These are phyloP conservation scores for Serinus canaria DNA, from an alignment of 2,113 vertebrate species.

Conservation along the genomic window DNA sequence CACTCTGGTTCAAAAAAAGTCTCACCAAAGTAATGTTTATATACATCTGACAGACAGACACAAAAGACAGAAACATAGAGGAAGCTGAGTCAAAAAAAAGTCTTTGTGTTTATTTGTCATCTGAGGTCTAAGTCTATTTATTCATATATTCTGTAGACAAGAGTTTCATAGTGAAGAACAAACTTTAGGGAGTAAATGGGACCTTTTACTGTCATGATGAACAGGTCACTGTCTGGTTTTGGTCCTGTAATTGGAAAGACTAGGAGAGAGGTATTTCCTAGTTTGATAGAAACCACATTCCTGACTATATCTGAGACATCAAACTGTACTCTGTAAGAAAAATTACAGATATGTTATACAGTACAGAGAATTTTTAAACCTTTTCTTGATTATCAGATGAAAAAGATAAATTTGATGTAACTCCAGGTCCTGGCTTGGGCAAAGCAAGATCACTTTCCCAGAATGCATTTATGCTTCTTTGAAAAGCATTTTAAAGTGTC, in stretches of 20 bases:
- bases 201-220: neutral
- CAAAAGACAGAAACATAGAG: neutral
- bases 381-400: neutral
- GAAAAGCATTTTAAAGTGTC: neutral
- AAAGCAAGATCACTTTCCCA: neutral
- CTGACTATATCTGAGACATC: neutral
- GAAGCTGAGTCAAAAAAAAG: accelerated
- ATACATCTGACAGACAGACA: neutral
- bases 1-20: neutral
- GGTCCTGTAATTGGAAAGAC: neutral
- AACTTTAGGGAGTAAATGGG: neutral
- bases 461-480: neutral
- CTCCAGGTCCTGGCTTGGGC: neutral
- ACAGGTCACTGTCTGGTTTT: neutral
- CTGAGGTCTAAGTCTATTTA: neutral
- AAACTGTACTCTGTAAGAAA: neutral
- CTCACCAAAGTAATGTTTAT: neutral
- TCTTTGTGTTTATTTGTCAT: neutral
- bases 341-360: neutral
- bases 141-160: neutral
- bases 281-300: neutral
- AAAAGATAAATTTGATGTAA: neutral
- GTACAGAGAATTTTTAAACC: neutral
- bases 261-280: neutral
- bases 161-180: neutral